These are phyloP conservation scores for Acleris sparsana DNA, from an alignment of 2,888 invertebrate species.

Conservation along the genomic window DNA sequence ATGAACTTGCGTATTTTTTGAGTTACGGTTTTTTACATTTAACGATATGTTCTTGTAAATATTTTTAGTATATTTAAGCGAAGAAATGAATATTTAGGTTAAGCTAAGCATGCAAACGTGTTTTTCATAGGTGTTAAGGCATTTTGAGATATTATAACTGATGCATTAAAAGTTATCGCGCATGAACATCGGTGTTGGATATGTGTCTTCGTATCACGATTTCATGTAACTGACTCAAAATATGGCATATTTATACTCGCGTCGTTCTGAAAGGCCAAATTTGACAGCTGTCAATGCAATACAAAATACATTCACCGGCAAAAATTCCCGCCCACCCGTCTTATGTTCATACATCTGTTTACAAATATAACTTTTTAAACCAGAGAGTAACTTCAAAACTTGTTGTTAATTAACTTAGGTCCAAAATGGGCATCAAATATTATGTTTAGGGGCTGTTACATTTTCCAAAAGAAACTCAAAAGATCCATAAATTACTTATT, in stretches of 20 bases:
- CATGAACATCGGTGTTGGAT: conserved; percentile 48
- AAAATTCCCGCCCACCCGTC: too few species aligned
- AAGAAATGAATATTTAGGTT: background rate
- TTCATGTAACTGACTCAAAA: conserved; percentile 34
- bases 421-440: too few species aligned
- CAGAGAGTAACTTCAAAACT: too few species aligned
- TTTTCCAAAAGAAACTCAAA: too few species aligned
- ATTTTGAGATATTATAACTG: conserved; percentile 42
- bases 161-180: conserved; percentile 41
- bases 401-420: too few species aligned
- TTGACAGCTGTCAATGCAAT: background rate
- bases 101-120: conserved; percentile 22
- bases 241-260: background rate
- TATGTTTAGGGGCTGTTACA: too few species aligned
- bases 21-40: background rate
- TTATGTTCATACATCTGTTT: too few species aligned
- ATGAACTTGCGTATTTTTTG: background rate
- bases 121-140: conserved; percentile 37
- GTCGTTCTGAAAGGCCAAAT: background rate
- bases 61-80: conserved; percentile 10
- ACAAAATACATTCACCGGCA: too few species aligned
- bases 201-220: conserved; percentile 34
- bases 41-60: conserved; percentile 3
- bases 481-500: too few species aligned
- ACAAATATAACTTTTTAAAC: too few species aligned